Base-by-base conservation (phyloP, 1,140 invertebrate species). In the Maniola jurtina region DNA sequence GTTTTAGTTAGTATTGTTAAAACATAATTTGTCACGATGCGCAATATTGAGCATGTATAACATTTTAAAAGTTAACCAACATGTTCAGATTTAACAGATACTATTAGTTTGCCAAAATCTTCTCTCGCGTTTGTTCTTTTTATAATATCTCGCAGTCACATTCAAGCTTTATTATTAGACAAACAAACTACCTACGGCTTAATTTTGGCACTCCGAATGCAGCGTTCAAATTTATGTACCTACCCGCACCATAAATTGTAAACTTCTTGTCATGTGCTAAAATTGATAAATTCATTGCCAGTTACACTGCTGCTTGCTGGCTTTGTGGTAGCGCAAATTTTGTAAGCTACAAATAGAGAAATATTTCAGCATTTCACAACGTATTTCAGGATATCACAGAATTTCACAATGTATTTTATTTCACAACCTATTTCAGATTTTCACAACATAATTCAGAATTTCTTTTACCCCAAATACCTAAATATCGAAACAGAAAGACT, bases 111-210 rank as follows among this genome's bases (percentile, higher is more conserved):
- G 40, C 40, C 40, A 42, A 42, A 42, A 42, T 42, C 8, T 9
- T 42, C 8, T 9, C 13, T 5, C 9, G 40, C 40, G 40, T 2
- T 42, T 42, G 40, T 42, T 42, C 40, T 42, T 1, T 42, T 52
- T 62, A 35, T 61, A 57, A 35, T 61, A 57, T 55, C 59, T 56
- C 11, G 33, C 33, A 61, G 59, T 52, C 59, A 62, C 35, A 67
- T 58, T 62, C 48, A 11, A 34, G 56, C 50, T 66, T 66, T 61
- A 67, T 67, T 67, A 67, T 67, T 67, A 67, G 59, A 67, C 57
- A 67, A 67, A 67, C 59, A 48, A 40, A 38, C 36, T 48, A 40
- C 61, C 36, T 48, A 40, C 61, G 36, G 50, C 16, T 67, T 57
- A 61, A 50, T 62, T 67, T 67, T 67, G 65, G 65, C 59, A 62